A percentile compares a stretch with the other conserved stretches of the same genome.
These are phyloP conservation scores for Zygothrica quintamaculata DNA, from an alignment of 2,888 invertebrate genomes.

Conservation along the genomic window DNA sequence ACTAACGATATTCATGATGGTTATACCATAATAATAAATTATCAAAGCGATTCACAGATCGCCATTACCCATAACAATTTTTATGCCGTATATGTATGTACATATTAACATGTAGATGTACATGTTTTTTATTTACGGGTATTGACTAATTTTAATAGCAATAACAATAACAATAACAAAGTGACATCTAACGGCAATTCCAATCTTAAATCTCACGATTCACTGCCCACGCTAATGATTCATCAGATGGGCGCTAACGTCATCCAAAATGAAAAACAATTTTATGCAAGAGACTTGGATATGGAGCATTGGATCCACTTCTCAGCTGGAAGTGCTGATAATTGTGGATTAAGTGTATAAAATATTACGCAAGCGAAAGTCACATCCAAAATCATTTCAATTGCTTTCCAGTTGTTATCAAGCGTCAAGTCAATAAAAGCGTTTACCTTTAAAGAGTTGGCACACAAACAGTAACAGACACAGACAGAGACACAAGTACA, in stretches of 20 bases:
- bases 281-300: conserved; percentile 13
- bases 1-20: too few relatives aligned
- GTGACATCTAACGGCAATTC: conserved; percentile 59
- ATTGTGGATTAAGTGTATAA: not conserved
- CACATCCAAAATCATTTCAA: conserved; percentile 18
- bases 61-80: conserved; percentile 32
- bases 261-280: conserved; percentile 27
- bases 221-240: conserved; percentile 46
- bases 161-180: conserved; percentile 5
- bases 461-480: conserved; percentile 23
- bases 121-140: not conserved
- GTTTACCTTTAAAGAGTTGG: conserved; percentile 43
- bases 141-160: conserved; percentile 6
- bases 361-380: conserved; percentile 48
- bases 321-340: too few relatives aligned
- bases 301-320: not conserved
- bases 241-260: conserved; percentile 30
- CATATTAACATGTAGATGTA: not conserved
- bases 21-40: too few relatives aligned
- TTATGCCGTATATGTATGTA: conserved; percentile 49
- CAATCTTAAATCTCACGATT: conserved; percentile 37
- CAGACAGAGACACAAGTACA: not conserved
- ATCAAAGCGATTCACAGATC: conserved; percentile 19
- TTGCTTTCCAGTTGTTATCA: conserved; percentile 51
- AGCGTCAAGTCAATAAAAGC: conserved; percentile 60